Base-by-base conservation (phyloP, 2,888 invertebrate genomes). In the Lottia gigantea region DNA sequence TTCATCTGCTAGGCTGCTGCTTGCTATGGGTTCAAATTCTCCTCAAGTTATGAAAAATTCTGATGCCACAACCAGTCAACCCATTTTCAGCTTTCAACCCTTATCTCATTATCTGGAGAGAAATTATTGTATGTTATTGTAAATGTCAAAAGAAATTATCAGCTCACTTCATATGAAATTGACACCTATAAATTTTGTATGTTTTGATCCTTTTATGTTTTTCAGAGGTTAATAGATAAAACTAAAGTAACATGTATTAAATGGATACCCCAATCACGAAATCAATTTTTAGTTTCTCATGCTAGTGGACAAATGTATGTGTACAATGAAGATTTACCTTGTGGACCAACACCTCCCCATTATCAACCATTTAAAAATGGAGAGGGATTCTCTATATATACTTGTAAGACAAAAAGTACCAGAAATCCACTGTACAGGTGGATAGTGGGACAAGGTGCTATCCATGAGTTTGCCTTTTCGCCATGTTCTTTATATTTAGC, bases 401-500 rank as follows among this genome's bases (percentile, higher is more conserved):
- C 97, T 16, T 97, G 97, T 89, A 96, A 98, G 89, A 95, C 97
- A 19, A 98, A 98, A 90, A 95, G 95, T 73, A 96, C 97, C 0
- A 91, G 98, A 71, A 99, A 99, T 90, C 98, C 98, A 0, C 90
- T 98, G n/a, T 95, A 94, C 86, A 91, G 95, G 70, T 91, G 91
- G 91, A 82, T 88, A 31, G 85, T 90, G 40, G 90, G 90, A n/a
- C 69, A 92, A 93, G 88, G 89, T 40, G 84, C 89, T 85, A 95
- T 99, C 85, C 98, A 99, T 89, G 97, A 98, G 90, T 95, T 99
- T 90, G 94, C 95, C 71, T 99, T 99, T 89, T 97, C 97, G 63
- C 97, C 98, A 0, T 95, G 96, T 90, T 86, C 95, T 94, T 92
- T 95, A 70, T 95, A 96, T 90, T 90, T 99, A 79, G 98, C 98